Conservation (phyloP, 2,888 invertebrate genomes). For the Helicoverpa assulta region DNA sequence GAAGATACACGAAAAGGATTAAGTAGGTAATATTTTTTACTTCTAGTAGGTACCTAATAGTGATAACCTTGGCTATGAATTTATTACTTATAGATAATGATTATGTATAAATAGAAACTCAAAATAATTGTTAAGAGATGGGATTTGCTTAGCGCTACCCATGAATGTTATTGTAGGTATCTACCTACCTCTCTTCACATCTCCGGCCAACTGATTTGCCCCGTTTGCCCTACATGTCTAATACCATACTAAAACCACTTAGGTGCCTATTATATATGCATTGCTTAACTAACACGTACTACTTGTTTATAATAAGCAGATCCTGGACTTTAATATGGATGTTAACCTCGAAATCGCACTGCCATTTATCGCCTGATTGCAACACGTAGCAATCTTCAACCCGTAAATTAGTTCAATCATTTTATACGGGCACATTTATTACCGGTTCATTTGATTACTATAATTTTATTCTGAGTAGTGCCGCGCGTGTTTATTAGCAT, state of each 20-base stretch:
- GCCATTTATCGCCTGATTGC: conserved; percentile 46
- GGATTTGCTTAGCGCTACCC: background rate
- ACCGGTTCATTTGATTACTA: background rate
- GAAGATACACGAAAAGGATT: no score
- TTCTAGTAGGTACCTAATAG: no score
- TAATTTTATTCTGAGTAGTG: background rate
- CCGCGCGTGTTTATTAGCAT: background rate
- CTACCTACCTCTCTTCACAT: background rate
- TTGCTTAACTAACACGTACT: conserved; percentile 24
- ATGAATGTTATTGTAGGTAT: background rate
- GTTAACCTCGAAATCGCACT: conserved; percentile 48
- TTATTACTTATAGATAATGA: no score
- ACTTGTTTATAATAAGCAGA: conserved; percentile 47
- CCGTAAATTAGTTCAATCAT: conserved; percentile 29
- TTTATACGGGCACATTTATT: conserved; percentile 7
- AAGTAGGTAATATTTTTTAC: no score
- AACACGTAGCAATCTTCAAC: conserved; percentile 20
- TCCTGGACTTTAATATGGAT: conserved; percentile 44
- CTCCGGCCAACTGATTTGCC: background rate
- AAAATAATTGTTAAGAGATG: no score
- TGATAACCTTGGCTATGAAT: no score
- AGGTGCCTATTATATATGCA: conserved; percentile 11
- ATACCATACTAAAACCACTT: conserved; percentile 3
- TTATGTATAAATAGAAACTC: no score
- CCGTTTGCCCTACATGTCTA: conserved; percentile 20